Evolutionary conservation across 2,888 invertebrate genomes (phyloP).

Genomic region (Pelosia muscerda): DNA sequence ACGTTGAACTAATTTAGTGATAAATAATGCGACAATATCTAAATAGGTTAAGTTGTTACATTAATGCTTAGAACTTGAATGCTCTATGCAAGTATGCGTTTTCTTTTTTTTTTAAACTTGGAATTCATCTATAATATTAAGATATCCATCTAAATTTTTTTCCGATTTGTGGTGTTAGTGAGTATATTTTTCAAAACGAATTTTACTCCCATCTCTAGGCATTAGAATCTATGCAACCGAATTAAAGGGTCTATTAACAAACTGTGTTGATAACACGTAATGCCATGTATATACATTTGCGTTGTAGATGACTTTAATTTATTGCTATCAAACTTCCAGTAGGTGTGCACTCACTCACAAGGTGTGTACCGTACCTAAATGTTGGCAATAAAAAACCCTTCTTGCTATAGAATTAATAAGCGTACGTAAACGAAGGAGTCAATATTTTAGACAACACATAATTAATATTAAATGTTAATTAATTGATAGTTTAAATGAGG

Average conservation of each 20-base stretch:
- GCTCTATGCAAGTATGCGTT: neutral
- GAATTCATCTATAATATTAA: conserved; percentile 21
- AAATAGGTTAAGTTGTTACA: conserved; percentile 75
- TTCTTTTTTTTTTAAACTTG: conserved; percentile 24
- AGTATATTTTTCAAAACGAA: conserved; percentile 42
- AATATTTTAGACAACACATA: conserved; percentile 24
- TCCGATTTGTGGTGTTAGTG: conserved; percentile 32
- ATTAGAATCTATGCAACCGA: conserved; percentile 31
- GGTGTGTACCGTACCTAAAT: conserved; percentile 14
- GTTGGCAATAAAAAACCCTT: conserved; percentile 24
- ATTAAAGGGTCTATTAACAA: conserved; percentile 24
- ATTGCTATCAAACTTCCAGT: conserved; percentile 9
- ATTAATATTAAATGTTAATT: conserved; percentile 16
- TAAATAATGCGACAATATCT: conserved; percentile 84
- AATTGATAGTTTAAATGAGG: conserved; percentile 13
- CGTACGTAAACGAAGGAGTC: conserved; percentile 21
- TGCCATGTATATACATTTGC: neutral
- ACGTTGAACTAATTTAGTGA: conserved; percentile 67
- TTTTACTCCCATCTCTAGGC: conserved; percentile 38
- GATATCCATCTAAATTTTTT: conserved; percentile 24
- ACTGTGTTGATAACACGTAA: conserved; percentile 6
- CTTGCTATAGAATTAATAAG: conserved; percentile 26
- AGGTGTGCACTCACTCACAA: conserved; percentile 18
- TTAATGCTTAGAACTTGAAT: conserved; percentile 35
- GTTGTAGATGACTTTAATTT: neutral